Percentiles rank a stretch among this genome's conserved stretches.
phyloP scores from a whole-genome alignment of 1,140 invertebrate genomes.

The Araneus ventricosus region DNA sequence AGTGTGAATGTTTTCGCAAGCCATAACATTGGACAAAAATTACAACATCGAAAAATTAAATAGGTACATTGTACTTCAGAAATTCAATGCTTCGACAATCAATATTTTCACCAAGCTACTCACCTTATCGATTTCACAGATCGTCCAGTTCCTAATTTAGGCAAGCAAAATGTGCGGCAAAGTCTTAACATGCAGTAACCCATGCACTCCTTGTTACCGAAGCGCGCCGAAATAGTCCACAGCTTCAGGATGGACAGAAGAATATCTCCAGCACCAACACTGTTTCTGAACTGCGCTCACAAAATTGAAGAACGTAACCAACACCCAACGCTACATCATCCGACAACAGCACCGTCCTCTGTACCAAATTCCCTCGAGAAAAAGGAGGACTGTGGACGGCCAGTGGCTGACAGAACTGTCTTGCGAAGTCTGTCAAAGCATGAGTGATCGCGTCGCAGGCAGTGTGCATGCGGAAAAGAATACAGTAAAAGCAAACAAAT shows the following conservation, averaged over 20 bases:
- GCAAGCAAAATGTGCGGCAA: conserved; percentile 63
- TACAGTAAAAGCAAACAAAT: neutral
- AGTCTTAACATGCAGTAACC: conserved; percentile 63
- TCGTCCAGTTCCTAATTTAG: conserved; percentile 50
- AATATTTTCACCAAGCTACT: neutral
- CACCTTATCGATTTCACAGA: conserved; percentile 63
- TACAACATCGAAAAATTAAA: no score
- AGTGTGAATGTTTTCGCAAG: no score
- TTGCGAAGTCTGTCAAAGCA: conserved; percentile 13
- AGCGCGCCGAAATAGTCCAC: neutral
- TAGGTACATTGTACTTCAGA: no score
- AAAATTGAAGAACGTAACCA: neutral
- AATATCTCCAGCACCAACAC: neutral
- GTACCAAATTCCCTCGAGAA: conserved; percentile 13
- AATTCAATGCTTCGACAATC: no score
- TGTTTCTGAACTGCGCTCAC: neutral
- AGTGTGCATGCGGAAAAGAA: conserved; percentile 7
- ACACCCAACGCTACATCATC: neutral
- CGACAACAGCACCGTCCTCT: neutral
- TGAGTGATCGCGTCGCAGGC: conserved; percentile 1
- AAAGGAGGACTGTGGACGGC: neutral
- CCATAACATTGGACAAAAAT: no score
- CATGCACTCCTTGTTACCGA: conserved; percentile 52
- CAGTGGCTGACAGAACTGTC: conserved; percentile 1
- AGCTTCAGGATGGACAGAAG: neutral